These are phyloP conservation scores for Triplophysa yarkandensis DNA, from an alignment of 2,797 vertebrate genomes.

Conservation along the genomic window DNA sequence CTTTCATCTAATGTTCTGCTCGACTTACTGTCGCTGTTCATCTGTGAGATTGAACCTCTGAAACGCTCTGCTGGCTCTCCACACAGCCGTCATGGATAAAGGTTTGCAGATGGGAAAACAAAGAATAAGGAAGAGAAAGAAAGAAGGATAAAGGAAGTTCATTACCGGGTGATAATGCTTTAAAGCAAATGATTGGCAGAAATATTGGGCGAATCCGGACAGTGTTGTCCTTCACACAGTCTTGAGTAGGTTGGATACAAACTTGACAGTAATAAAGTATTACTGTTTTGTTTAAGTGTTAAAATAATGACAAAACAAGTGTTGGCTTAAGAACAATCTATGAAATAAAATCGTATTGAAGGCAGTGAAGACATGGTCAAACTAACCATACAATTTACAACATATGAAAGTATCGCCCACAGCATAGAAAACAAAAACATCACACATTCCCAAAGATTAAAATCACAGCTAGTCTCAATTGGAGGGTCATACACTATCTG, in stretches of 20 bases:
- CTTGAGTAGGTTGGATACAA: conserved; percentile 6
- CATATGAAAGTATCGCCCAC: not conserved
- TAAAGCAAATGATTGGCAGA: conserved; percentile 49
- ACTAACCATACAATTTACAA: too few relatives aligned
- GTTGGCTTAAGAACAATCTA: too few relatives aligned
- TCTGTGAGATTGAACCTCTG: conserved; percentile 47
- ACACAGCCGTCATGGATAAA: conserved; percentile 42
- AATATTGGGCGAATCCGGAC: conserved; percentile 36
- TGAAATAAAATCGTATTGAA: too few relatives aligned
- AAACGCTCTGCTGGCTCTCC: conserved; percentile 30
- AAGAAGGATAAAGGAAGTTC: conserved; percentile 44
- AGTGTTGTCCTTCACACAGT: conserved; percentile 32
- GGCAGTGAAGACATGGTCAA: too few relatives aligned
- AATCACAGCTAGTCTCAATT: not conserved
- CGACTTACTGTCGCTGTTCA: conserved; percentile 48
- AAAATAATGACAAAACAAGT: too few relatives aligned
- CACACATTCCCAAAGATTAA: conserved; percentile 2
- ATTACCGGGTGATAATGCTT: conserved; percentile 54
- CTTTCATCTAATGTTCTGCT: conserved; percentile 53
- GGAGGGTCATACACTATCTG: not conserved
- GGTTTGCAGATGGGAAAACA: conserved; percentile 36
- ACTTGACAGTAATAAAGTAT: conserved; percentile 19
- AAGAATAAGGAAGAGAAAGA: conserved; percentile 31
- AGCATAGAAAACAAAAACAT: not conserved
- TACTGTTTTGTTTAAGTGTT: not conserved